phyloP scores from a whole-genome alignment of 2,113 vertebrate genomes.

The Rhinichthys klamathensis region DNA sequence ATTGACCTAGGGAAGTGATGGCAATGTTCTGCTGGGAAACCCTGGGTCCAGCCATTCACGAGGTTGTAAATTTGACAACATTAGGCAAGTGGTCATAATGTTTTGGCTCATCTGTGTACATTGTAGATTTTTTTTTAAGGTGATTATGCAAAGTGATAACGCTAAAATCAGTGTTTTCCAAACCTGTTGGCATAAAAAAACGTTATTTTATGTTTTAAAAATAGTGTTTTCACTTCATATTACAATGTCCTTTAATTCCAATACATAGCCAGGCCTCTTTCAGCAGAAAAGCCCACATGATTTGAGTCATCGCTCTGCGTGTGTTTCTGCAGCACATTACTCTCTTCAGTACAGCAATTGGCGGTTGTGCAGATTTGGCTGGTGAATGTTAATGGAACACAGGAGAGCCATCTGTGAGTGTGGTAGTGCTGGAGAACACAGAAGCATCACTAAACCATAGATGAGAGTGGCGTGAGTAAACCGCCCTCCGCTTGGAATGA shows the following conservation, averaged over 20 bases:
- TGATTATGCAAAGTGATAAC: background rate
- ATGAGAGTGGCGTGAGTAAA: conserved; percentile 19
- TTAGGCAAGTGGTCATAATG: too few species aligned
- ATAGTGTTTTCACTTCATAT: background rate
- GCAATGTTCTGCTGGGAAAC: too few species aligned
- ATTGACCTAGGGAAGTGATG: too few species aligned
- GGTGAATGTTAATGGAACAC: conserved; percentile 32
- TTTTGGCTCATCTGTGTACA: too few species aligned
- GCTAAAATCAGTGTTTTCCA: background rate
- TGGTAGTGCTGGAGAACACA: conserved; percentile 39
- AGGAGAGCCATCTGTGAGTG: conserved; percentile 56
- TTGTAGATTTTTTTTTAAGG: too few species aligned
- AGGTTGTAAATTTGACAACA: too few species aligned
- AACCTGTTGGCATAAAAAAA: background rate
- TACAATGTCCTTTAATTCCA: background rate
- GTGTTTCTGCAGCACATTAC: background rate
- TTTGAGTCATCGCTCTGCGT: conserved; percentile 34
- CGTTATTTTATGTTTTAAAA: background rate
- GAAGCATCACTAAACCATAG: conserved; percentile 31
- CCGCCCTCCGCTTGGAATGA: background rate
- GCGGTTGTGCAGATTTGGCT: conserved; percentile 45
- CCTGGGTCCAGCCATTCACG: too few species aligned
- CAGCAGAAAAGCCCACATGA: conserved; percentile 42
- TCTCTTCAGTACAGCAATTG: conserved; percentile 42
- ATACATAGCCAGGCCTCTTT: background rate